phyloP scores from a whole-genome alignment of 1,140 invertebrate genomes.

The Drosophila rufa region DNA sequence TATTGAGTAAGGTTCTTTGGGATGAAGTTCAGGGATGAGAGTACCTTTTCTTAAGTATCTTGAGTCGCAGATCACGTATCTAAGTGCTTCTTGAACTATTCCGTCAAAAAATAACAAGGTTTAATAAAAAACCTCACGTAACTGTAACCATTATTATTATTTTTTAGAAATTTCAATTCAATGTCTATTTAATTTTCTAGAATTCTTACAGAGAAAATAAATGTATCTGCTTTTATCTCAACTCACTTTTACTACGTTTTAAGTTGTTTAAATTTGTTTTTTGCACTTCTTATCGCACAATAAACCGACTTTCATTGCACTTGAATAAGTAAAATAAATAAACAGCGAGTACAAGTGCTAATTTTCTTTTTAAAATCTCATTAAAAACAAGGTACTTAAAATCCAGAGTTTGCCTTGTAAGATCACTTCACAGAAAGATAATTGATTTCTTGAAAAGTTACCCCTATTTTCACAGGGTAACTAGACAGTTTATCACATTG shows the following conservation, averaged over 20 bases:
- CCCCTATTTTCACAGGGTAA: conserved; percentile 29
- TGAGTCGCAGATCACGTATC: no score
- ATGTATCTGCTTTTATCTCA: neutral
- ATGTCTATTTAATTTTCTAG: no score
- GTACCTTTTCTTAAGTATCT: no score
- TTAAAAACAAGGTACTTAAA: neutral
- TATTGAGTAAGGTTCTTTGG: no score
- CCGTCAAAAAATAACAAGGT: no score
- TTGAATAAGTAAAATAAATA: neutral
- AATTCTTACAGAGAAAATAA: neutral
- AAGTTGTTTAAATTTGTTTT: conserved; percentile 37
- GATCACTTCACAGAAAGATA: neutral
- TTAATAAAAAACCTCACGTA: no score
- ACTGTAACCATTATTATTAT: no score
- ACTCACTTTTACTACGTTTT: conserved; percentile 1
- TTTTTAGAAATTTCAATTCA: no score
- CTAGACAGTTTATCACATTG: conserved; percentile 25
- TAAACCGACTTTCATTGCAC: neutral
- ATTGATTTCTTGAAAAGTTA: neutral
- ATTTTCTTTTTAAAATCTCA: conserved; percentile 4
- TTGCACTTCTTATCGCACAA: conserved; percentile 39
- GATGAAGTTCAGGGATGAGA: no score
- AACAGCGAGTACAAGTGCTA: neutral
- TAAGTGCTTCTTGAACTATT: no score
- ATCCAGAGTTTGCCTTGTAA: no score